A percentile compares a stretch with the other conserved stretches of the same genome.
Conservation (phyloP, 1,140 invertebrate species). For the Heterodera schachtii region DNA sequence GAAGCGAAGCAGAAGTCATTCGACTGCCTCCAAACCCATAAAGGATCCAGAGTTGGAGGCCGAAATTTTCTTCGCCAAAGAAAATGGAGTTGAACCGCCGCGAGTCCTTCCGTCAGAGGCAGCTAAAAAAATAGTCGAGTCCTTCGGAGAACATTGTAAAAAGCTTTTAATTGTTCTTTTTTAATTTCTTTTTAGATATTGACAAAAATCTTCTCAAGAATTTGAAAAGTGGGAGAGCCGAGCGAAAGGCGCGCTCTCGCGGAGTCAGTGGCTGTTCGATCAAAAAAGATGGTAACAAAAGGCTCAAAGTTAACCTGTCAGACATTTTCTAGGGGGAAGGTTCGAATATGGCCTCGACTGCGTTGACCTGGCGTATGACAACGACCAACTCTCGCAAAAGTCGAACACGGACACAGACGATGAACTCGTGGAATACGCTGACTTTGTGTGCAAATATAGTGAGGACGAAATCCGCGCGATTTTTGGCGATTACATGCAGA, state of each 20-base stretch:
- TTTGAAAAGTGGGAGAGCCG: slow-evolving; percentile 47
- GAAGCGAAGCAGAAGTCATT: slow-evolving; percentile 19
- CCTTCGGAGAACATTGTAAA: slow-evolving; percentile 24
- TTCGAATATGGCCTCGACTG: slow-evolving; percentile 56
- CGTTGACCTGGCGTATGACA: slow-evolving; percentile 47
- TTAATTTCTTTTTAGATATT: slow-evolving; percentile 2
- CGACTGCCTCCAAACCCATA: slow-evolving; percentile 8
- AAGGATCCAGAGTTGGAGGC: slow-evolving; percentile 45
- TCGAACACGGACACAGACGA: slow-evolving; percentile 44
- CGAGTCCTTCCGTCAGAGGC: slow-evolving; percentile 37
- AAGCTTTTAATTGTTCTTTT: not conserved
- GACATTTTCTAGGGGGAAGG: slow-evolving; percentile 39
- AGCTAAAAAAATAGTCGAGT: slow-evolving; percentile 37
- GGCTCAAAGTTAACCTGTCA: not conserved
- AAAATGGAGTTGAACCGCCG: slow-evolving; percentile 46
- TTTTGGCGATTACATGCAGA: slow-evolving; percentile 37
- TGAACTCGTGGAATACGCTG: slow-evolving; percentile 47
- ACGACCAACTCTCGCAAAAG: slow-evolving; percentile 36
- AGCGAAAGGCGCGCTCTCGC: slow-evolving; percentile 53
- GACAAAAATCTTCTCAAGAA: slow-evolving; percentile 31
- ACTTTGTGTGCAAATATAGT: slow-evolving; percentile 47
- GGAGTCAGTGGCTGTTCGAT: slow-evolving; percentile 52
- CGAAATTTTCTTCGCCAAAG: slow-evolving; percentile 50
- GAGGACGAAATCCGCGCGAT: slow-evolving; percentile 46
- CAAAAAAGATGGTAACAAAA: slow-evolving; percentile 44